These are phyloP conservation scores for Grus americana DNA, from an alignment of 2,113 vertebrate species.

Conservation along the genomic window DNA sequence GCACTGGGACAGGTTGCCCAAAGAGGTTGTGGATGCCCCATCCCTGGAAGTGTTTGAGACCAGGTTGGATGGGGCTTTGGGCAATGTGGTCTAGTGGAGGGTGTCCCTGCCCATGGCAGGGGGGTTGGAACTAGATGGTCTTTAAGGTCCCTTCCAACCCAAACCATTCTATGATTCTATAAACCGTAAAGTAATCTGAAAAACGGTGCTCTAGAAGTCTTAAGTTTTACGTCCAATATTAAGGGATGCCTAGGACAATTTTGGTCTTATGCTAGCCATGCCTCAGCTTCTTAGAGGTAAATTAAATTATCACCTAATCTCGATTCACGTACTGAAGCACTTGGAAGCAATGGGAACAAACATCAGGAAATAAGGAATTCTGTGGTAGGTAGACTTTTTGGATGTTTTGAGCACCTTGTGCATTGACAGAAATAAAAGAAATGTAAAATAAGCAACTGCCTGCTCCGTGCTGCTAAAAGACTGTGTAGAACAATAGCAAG, in stretches of 20 bases:
- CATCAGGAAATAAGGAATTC: background rate
- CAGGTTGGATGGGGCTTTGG: too few species aligned
- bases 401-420: background rate
- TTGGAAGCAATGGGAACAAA: background rate
- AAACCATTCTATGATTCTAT: too few species aligned
- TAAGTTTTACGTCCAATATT: background rate
- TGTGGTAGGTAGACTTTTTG: background rate
- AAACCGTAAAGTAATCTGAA: background rate
- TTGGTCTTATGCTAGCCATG: background rate
- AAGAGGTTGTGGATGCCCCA: too few species aligned
- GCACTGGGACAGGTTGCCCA: too few species aligned
- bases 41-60: too few species aligned
- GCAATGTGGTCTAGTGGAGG: too few species aligned
- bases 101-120: too few species aligned
- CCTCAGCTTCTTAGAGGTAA: background rate
- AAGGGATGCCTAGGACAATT: background rate
- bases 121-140: too few species aligned
- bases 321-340: background rate
- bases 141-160: too few species aligned
- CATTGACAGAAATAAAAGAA: background rate
- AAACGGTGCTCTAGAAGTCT: background rate
- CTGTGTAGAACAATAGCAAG: background rate
- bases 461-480: background rate
- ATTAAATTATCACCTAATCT: background rate
- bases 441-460: background rate